Base-by-base conservation (phyloP, 2,113 vertebrate species). In the Nothoprocta perdicaria region DNA sequence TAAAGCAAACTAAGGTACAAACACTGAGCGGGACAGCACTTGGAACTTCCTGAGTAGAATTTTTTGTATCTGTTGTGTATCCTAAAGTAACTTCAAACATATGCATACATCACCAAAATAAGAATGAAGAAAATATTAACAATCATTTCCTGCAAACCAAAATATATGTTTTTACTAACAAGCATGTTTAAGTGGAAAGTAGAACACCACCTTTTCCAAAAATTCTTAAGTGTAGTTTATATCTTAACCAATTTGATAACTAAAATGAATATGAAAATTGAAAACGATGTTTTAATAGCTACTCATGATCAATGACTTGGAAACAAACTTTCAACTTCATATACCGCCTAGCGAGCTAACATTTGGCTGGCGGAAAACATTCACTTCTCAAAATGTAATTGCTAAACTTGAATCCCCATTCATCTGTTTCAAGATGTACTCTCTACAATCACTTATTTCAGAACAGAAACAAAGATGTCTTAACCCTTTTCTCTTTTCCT, bases 51-150 rank as follows among this genome's bases (percentile, higher is more conserved):
- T 79, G 67, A 96, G 72, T 53, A 53, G 26, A 53, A 53, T 53
- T 53, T 27, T 27, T 53, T 27, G 27, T 53, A 53, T 27, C 26
- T 53, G 24, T 53, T 26, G 52, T 53, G 52, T 14, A 53, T 53
- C 26, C 90, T 89, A 89, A 88, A 93, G 84, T 41, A 94, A 92
- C 65, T 29, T 21, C 52, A 41, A 89, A 23, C 41, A 62, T 52
- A 53, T 27, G 24, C 26, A 53, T 27, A 14, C 26, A 53, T 52
- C 50, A 76, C n/a, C 74, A 94, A 24, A 73, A 40, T 26, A 12
- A 3, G 71, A 53, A 3, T 24, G 12, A 86, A 17, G 65, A 93
- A 75, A 94, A 57, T 2, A 84, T 27, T 10, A 93, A 83, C 31
- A 88, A 77, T 41, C 29, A 68, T 58, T 78, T 69, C 23, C 52